Evolutionary conservation across 2,113 vertebrate species (phyloP), one percentile per base, ranked within the genome.

Genomic region (Leptobrachium ailaonicum): DNA sequence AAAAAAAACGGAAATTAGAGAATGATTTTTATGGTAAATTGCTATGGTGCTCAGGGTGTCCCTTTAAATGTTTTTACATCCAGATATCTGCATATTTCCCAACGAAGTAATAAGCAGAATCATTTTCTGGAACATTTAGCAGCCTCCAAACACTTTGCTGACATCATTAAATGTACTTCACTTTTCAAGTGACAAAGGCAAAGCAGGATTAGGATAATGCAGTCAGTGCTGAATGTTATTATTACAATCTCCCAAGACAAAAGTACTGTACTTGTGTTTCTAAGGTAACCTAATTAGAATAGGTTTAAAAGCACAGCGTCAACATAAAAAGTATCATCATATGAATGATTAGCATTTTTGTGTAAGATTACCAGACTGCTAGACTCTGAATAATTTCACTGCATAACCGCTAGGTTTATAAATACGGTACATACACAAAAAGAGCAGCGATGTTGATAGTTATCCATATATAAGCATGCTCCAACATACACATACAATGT

Each of bases 281-380:
- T 75, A 75, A 45, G 73, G 73, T 75, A 75, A 75, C 73, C 41
- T 75, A 44, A 45, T 75, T 72, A 68, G 50, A 72, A 56, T 41
- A 7, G 41, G 70, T 53, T 45, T 72, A 54, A 72, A 72, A 72
- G 40, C 66, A 43, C 14, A 13, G 66, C 42, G 43, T 68, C 11
- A 41, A 60, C 10, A 60, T 60, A 12, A 60, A 72, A 72, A 72
- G 70, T 10, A 72, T 72, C 20, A 56, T 56, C 45, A 54, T 32
- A 54, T 32, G n/a, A 32, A 53, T 44, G 45, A 11, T 72, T 72
- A 47, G 70, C 47, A 72, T 53, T 53, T 72, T 72, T 53, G 56
- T 72, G 4, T 72, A 4, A 10, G 20, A 40, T 41, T 66, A 66
- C 13, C 13, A 11, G 11, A 60, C 56, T 32, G 20, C 20, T 32